Evolutionary conservation across 2,888 invertebrate genomes (phyloP).

Genomic region (Pandemis heparana): DNA sequence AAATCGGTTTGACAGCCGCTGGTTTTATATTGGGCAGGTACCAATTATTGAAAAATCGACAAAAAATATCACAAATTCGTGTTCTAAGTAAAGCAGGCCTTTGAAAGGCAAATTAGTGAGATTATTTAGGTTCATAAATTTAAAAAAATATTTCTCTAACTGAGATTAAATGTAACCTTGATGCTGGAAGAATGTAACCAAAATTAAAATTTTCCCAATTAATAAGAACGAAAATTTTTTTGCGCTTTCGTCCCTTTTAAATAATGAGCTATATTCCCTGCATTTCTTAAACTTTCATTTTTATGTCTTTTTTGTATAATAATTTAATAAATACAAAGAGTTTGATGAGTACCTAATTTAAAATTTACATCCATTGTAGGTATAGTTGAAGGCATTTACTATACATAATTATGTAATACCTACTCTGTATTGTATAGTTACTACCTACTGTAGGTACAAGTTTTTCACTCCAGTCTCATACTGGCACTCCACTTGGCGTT

Average conservation of each 20-base stretch:
- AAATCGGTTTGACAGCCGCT: neutral
- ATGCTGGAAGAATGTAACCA: neutral
- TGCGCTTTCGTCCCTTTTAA: neutral
- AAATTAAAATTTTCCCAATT: neutral
- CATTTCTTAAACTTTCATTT: neutral
- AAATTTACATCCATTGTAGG: neutral
- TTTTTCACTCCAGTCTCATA: no score
- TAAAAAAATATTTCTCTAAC: neutral
- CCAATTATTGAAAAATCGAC: neutral
- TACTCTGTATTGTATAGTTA: no score
- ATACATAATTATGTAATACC: no score
- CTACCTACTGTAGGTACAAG: no score
- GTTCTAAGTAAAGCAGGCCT: conserved; percentile 7
- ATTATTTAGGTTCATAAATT: conserved; percentile 31
- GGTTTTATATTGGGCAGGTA: neutral
- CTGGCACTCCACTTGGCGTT: no score
- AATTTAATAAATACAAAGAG: conserved; percentile 23
- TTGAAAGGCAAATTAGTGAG: conserved; percentile 37
- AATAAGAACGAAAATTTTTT: no score
- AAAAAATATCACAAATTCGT: conserved; percentile 24
- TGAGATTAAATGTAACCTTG: neutral
- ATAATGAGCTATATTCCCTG: neutral
- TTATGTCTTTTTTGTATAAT: neutral
- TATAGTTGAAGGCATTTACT: no score
- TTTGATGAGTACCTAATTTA: conserved; percentile 3